Conservation (phyloP, 2,113 vertebrate species). For the Vulpes ferrilata region DNA sequence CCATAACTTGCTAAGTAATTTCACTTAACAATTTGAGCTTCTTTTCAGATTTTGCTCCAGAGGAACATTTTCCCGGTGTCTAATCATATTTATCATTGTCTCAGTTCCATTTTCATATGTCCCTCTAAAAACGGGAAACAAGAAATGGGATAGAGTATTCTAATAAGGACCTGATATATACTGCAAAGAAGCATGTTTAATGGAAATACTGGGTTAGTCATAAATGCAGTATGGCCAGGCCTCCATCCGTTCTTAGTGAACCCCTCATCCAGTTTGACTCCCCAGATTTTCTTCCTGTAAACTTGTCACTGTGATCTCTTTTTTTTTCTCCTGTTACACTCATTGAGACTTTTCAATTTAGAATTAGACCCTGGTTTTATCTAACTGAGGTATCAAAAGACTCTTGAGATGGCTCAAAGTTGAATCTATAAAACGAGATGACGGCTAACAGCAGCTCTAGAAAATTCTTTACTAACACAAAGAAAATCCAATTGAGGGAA, state of each 20-base stretch:
- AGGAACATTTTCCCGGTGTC: constrained; percentile 34
- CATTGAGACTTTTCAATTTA: neutral
- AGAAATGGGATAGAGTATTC: neutral
- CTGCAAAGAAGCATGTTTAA: neutral
- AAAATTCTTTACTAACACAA: constrained; percentile 19
- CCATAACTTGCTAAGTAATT: constrained; percentile 32
- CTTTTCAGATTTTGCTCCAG: constrained; percentile 46
- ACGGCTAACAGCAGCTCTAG: neutral
- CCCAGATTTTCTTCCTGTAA: neutral
- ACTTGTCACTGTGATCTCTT: neutral
- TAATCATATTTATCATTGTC: constrained; percentile 31
- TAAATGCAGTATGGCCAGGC: neutral
- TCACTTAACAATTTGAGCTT: constrained; percentile 36
- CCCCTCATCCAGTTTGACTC: neutral
- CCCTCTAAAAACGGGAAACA: constrained; percentile 57
- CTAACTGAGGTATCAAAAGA: neutral
- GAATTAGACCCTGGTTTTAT: constrained; percentile 34
- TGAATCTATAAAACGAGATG: constrained; percentile 22
- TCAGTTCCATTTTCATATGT: constrained; percentile 62
- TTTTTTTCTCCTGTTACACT: neutral
- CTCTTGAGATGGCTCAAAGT: constrained; percentile 6
- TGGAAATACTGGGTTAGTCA: neutral
- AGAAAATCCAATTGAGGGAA: neutral
- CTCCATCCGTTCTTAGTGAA: neutral
- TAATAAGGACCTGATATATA: neutral